These are phyloP conservation scores for Scolanthus callimorphus DNA, from an alignment of 92 coral and sea anemone species.

Conservation along the genomic window DNA sequence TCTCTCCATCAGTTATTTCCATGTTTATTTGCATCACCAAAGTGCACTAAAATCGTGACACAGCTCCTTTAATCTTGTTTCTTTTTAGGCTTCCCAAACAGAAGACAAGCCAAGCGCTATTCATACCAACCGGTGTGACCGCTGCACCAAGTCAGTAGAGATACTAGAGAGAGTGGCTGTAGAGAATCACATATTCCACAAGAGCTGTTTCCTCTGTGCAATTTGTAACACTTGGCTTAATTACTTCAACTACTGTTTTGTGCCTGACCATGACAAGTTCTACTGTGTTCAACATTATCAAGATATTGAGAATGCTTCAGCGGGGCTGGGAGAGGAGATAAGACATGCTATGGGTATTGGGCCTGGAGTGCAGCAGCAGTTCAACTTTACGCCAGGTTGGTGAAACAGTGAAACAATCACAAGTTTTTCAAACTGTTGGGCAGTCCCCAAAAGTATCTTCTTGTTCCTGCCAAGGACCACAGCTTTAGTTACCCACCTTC, in stretches of 20 bases:
- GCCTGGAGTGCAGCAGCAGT: constrained; percentile 90
- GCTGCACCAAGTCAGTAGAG: constrained; percentile 59
- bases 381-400: constrained; percentile 73
- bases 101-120: constrained; percentile 8
- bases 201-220: constrained; percentile 88
- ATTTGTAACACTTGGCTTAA: constrained; percentile 81
- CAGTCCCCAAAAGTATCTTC: too few species aligned
- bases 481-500: too few species aligned
- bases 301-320: constrained; percentile 81
- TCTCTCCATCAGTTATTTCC: too few species aligned
- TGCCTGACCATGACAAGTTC: constrained; percentile 95
- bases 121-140: constrained; percentile 67
- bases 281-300: constrained; percentile 92
- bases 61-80: too few species aligned
- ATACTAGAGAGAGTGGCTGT: constrained; percentile 79
- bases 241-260: constrained; percentile 91
- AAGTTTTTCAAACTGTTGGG: too few species aligned
- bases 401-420: too few species aligned
- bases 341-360: constrained; percentile 81
- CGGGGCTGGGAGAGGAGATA: constrained; percentile 71
- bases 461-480: too few species aligned
- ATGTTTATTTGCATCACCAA: too few species aligned
- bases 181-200: constrained; percentile 87
- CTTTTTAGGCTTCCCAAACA: not conserved
- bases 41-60: too few species aligned